These are phyloP conservation scores for Enteromius afrohamiltoni DNA, from an alignment of 2,797 vertebrate genomes.

Conservation along the genomic window DNA sequence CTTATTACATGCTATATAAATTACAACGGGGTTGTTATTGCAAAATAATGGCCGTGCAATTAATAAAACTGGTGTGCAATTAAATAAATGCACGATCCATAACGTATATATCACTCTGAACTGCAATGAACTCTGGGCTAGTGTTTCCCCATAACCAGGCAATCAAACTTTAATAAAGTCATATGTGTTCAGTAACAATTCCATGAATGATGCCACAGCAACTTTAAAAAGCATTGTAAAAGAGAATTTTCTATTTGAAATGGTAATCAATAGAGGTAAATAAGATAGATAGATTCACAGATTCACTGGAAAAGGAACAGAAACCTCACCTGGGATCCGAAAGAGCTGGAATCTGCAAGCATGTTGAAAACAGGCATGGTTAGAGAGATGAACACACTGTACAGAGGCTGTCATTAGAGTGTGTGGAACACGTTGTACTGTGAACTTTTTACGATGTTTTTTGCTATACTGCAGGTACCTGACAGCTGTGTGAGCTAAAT, in stretches of 20 bases:
- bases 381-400: slow-evolving; percentile 64
- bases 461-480: slow-evolving; percentile 74
- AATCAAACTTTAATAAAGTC: slow-evolving; percentile 22
- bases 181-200: not conserved
- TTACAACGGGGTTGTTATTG: slow-evolving; percentile 32
- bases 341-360: slow-evolving; percentile 89
- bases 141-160: not conserved
- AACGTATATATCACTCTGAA: slow-evolving; percentile 1
- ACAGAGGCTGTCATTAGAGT: slow-evolving; percentile 69
- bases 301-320: not conserved
- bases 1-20: slow-evolving; percentile 30
- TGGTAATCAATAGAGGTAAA: slow-evolving; percentile 1
- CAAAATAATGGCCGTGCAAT: slow-evolving; percentile 30
- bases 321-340: slow-evolving; percentile 89
- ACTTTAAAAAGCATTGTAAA: not conserved
- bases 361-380: slow-evolving; percentile 92
- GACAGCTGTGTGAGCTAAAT: slow-evolving; percentile 75
- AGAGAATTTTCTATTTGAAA: not conserved
- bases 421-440: slow-evolving; percentile 27
- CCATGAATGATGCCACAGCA: not conserved
- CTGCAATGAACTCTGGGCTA: slow-evolving; percentile 25
- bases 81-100: slow-evolving; percentile 22
- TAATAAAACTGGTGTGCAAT: slow-evolving; percentile 33
- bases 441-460: slow-evolving; percentile 60
- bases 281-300: not conserved